Conservation (phyloP, 2,797 vertebrate species). For the Xiphophorus birchmanni region DNA sequence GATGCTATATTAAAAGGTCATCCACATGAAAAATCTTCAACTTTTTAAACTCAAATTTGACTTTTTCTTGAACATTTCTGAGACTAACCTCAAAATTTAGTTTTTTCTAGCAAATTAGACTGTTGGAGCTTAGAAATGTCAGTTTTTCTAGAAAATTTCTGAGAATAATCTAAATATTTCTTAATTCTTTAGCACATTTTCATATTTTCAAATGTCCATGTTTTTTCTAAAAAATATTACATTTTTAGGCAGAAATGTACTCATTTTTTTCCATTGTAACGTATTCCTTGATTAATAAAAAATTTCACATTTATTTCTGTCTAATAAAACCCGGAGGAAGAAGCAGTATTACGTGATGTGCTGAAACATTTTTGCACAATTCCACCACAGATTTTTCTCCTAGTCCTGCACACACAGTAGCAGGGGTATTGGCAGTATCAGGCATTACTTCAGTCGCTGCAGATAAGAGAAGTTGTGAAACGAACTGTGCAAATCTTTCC, state of each 20-base stretch:
- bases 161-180: too few relatives aligned
- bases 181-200: too few relatives aligned
- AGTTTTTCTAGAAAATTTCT: too few relatives aligned
- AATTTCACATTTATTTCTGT: neutral
- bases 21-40: neutral
- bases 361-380: neutral
- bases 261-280: neutral
- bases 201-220: too few relatives aligned
- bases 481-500: constrained; percentile 73
- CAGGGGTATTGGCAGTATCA: constrained; percentile 49
- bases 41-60: neutral
- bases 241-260: too few relatives aligned
- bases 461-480: constrained; percentile 76
- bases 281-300: neutral
- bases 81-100: too few relatives aligned
- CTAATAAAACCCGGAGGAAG: neutral
- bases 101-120: too few relatives aligned
- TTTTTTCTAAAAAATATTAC: too few relatives aligned
- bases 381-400: constrained; percentile 8
- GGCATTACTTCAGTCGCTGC: constrained; percentile 59
- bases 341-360: neutral
- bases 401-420: constrained; percentile 42
- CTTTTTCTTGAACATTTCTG: too few relatives aligned
- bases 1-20: neutral
- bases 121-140: too few relatives aligned